Percentiles rank a stretch among this genome's conserved stretches.
These are phyloP conservation scores for Microvelia longipes DNA, from an alignment of 1,140 invertebrate genomes.

Conservation along the genomic window DNA sequence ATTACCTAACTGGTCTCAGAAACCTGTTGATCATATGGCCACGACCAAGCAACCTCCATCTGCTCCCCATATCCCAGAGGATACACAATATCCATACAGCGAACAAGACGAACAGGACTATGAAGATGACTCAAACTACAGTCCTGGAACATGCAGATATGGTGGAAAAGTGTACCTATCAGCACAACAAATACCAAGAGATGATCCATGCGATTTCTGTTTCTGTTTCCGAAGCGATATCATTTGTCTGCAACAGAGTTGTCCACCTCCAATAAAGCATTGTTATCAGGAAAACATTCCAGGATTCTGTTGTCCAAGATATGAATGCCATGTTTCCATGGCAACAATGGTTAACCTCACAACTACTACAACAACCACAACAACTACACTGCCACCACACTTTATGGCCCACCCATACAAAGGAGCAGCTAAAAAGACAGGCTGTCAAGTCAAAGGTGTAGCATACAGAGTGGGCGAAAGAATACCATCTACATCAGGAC, in stretches of 20 bases:
- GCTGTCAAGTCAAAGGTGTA: slow-evolving; percentile 67
- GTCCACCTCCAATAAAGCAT: slow-evolving; percentile 77
- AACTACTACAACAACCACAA: slow-evolving; percentile 67
- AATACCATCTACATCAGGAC: slow-evolving; percentile 67
- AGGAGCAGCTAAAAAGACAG: slow-evolving; percentile 49
- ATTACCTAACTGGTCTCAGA: slow-evolving; percentile 14
- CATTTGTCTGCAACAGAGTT: slow-evolving; percentile 86
- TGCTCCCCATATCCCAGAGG: slow-evolving; percentile 10
- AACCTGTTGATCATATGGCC: slow-evolving; percentile 14
- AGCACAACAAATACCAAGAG: slow-evolving; percentile 82
- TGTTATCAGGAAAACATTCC: slow-evolving; percentile 80
- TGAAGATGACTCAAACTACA: slow-evolving; percentile 51
- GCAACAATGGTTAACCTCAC: slow-evolving; percentile 59
- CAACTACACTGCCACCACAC: slow-evolving; percentile 66
- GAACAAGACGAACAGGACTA: slow-evolving; percentile 38
- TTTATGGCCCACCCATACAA: slow-evolving; percentile 62
- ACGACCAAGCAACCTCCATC: slow-evolving; percentile 12
- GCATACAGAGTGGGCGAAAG: slow-evolving; percentile 69
- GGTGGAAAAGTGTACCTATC: slow-evolving; percentile 83
- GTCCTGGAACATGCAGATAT: slow-evolving; percentile 75
- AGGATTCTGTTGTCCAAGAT: slow-evolving; percentile 87
- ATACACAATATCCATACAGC: slow-evolving; percentile 17
- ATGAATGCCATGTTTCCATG: slow-evolving; percentile 80
- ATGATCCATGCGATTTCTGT: slow-evolving; percentile 89
- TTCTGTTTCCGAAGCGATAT: slow-evolving; percentile 94